Evolutionary conservation across 30 jellyfish, hydroid and myxozoan species (phyloP).

Genomic region (Catostylus mosaicus): DNA sequence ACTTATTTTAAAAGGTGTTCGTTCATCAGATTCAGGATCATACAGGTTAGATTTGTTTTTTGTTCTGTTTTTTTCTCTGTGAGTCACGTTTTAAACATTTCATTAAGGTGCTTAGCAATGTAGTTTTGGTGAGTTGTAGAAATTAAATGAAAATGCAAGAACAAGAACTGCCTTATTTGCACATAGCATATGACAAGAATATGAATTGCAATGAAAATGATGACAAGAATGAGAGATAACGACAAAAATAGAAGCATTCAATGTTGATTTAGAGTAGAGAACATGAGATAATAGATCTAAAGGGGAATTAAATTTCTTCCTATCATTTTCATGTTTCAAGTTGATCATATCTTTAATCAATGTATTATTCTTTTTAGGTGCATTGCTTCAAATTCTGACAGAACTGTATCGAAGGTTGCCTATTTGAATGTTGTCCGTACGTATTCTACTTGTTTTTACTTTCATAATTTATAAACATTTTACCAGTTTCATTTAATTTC

Average conservation of each 20-base stretch:
- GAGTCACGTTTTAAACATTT: too few species aligned
- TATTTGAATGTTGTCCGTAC: slow-evolving; percentile 60
- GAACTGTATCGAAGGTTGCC: slow-evolving; percentile 66
- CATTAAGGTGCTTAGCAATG: too few species aligned
- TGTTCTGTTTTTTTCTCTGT: not conserved
- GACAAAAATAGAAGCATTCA: too few species aligned
- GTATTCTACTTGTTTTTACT: not conserved
- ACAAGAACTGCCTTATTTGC: too few species aligned
- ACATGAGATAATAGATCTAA: not conserved
- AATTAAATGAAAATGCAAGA: too few species aligned
- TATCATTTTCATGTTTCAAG: not conserved
- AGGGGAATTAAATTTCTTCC: not conserved
- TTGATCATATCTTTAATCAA: not conserved
- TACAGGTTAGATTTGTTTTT: slow-evolving; percentile 53
- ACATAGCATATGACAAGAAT: too few species aligned
- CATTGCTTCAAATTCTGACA: slow-evolving; percentile 61
- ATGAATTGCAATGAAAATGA: too few species aligned
- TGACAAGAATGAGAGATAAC: too few species aligned
- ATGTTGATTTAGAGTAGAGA: not conserved
- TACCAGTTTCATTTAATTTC: too few species aligned
- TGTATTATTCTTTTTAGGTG: slow-evolving; percentile 45
- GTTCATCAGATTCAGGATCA: slow-evolving; percentile 64
- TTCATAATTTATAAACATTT: too few species aligned
- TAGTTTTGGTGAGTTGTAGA: too few species aligned
- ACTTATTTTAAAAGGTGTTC: slow-evolving; percentile 30